Percentiles rank a stretch among this genome's conserved stretches.
Evolutionary conservation across 1,140 invertebrate genomes (phyloP).

Genomic region (Lycorma delicatula): DNA sequence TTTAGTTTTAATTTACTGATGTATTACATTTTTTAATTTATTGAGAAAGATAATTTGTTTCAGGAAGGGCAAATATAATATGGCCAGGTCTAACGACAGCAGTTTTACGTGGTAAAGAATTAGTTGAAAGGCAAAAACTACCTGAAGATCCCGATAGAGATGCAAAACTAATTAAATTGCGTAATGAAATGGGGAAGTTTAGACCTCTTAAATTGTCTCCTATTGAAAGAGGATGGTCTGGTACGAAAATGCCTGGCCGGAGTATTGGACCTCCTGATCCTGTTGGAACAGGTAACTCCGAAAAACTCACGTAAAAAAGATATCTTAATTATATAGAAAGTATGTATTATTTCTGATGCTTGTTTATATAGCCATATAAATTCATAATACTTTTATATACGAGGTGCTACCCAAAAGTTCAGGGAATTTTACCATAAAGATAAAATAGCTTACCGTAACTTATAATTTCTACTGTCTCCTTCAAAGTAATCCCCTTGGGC

Average conservation of each 20-base stretch:
- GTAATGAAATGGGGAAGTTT: constrained; percentile 59
- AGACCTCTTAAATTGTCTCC: constrained; percentile 55
- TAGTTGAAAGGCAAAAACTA: constrained; percentile 58
- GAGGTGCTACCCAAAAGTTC: too few relatives aligned
- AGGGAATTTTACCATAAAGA: too few relatives aligned
- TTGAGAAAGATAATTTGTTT: constrained; percentile 12
- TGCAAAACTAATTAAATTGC: constrained; percentile 56
- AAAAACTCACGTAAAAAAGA: constrained; percentile 17
- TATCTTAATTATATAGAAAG: too few relatives aligned
- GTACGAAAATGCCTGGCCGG: constrained; percentile 67
- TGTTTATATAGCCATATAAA: too few relatives aligned
- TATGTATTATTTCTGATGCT: too few relatives aligned
- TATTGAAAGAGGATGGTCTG: constrained; percentile 83
- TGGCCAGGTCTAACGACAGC: constrained; percentile 89
- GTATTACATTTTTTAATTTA: background rate
- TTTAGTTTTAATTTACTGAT: constrained; percentile 2
- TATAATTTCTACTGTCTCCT: too few relatives aligned
- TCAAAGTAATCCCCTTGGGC: too few relatives aligned
- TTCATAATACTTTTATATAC: too few relatives aligned
- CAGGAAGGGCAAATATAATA: constrained; percentile 66
- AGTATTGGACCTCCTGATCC: constrained; percentile 82
- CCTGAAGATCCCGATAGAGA: constrained; percentile 63
- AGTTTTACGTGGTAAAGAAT: constrained; percentile 64
- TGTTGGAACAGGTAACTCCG: constrained; percentile 66
- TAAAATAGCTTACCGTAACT: too few relatives aligned